Conservation (phyloP, 2,797 vertebrate species). For the Triplophysa yarkandensis region DNA sequence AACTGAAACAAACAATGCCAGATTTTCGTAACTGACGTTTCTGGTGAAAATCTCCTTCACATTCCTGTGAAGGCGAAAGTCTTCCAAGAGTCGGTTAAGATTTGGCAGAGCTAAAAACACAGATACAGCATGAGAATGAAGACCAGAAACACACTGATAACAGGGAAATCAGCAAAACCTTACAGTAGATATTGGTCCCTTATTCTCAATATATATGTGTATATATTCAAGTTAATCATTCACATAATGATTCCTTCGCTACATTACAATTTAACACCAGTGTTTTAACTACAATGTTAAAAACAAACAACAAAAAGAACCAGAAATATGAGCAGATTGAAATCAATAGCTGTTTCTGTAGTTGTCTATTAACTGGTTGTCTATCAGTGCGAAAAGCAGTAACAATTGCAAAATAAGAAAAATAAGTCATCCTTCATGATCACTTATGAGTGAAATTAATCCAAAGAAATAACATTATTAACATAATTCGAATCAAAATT, state of each 20-base stretch:
- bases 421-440: conserved; percentile 11
- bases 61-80: neutral
- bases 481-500: conserved; percentile 50
- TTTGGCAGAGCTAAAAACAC: conserved; percentile 17
- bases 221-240: conserved; percentile 71
- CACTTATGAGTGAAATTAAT: conserved; percentile 43
- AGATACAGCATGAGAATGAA: conserved; percentile 38
- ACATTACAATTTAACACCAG: conserved; percentile 54
- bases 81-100: neutral
- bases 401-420: conserved; percentile 7
- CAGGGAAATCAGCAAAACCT: conserved; percentile 71
- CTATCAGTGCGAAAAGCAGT: conserved; percentile 8
- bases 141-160: conserved; percentile 58
- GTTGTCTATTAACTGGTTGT: neutral
- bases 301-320: conserved; percentile 31
- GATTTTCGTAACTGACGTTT: neutral
- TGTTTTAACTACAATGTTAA: conserved; percentile 63
- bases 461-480: conserved; percentile 15
- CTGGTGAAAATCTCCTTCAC: conserved; percentile 29
- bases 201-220: conserved; percentile 69
- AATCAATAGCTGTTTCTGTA: neutral
- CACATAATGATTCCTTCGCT: conserved; percentile 46
- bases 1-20: neutral
- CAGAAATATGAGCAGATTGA: conserved; percentile 11
- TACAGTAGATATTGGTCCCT: conserved; percentile 91